These are phyloP conservation scores for Dynastes maya DNA, from an alignment of 2,888 invertebrate species.

Conservation along the genomic window DNA sequence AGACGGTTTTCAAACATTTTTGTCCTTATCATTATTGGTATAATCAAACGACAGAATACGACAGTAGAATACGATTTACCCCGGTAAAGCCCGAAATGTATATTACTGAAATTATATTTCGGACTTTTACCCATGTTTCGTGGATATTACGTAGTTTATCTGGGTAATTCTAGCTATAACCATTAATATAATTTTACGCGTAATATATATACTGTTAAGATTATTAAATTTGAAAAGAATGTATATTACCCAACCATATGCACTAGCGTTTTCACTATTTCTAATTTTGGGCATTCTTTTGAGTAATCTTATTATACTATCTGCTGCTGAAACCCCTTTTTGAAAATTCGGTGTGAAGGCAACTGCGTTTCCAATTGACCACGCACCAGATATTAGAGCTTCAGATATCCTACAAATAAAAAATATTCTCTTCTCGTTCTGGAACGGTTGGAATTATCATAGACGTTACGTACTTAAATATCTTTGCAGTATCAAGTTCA, in stretches of 20 bases:
- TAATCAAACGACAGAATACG: too few relatives aligned
- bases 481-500: conserved; percentile 73
- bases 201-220: too few relatives aligned
- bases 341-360: conserved; percentile 88
- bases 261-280: conserved; percentile 63
- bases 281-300: conserved; percentile 76
- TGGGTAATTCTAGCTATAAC: too few relatives aligned
- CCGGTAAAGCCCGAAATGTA: too few relatives aligned
- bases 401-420: conserved; percentile 77
- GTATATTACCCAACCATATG: conserved; percentile 65
- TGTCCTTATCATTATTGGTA: too few relatives aligned
- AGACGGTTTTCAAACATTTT: too few relatives aligned
- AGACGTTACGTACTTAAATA: conserved; percentile 79
- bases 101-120: too few relatives aligned
- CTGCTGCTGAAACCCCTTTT: conserved; percentile 83
- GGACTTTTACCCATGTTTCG: too few relatives aligned
- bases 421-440: neutral
- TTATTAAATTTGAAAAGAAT: neutral
- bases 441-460: neutral
- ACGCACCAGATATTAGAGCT: conserved; percentile 81
- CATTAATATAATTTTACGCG: too few relatives aligned
- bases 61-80: too few relatives aligned
- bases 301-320: conserved; percentile 78
- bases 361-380: conserved; percentile 78
- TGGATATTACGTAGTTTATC: too few relatives aligned